Base-by-base conservation (phyloP, 2,797 vertebrate genomes). In the Enteromius argenteus region DNA sequence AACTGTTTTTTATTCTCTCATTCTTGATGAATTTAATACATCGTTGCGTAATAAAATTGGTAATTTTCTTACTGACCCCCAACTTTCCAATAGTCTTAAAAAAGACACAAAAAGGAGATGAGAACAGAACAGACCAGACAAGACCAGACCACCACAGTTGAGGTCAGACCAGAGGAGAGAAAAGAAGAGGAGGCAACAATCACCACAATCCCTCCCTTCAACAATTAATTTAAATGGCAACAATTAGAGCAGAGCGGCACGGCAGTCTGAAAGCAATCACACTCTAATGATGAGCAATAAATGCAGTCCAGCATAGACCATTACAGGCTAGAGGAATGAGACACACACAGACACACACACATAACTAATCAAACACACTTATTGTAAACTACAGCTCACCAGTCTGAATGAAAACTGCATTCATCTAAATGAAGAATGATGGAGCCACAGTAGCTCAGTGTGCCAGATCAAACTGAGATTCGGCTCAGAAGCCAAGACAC, bases 171-270 rank as follows among this genome's bases (percentile, higher is more conserved):
- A 83, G n/a, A 39, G n/a, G 11, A 39, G 37, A 72, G 68, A 21
- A 19, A 39, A 80, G 39, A 30, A 86, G 35, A 9, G 11, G 53
- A 83, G 78, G 58, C 44, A 69, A 77, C 19, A 64, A 74, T 74
- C 68, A 19, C 83, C 71, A 73, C 67, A 83, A 86, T 89, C 84
- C 79, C 81, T 77, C 79, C 49, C 75, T 84, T 87, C 93, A 93
- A 94, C 91, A 95, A 92, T 92, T 93, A 93, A 94, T 95, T 92
- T 94, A 94, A 95, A 95, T 93, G 90, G 92, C 90, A 88, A 94
- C 94, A 95, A 94, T 95, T 95, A 95, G 92, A 93, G 93, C 92
- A 92, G 92, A 94, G 93, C 91, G 90, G 93, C 91, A 90, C 91
- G 93, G 92, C 90, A 92, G 93, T 95, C 94, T 92, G 93, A 92